Percentiles rank a stretch among this genome's conserved stretches.
These are phyloP conservation scores for Lomographa bimaculata DNA, from an alignment of 2,888 invertebrate species.

Conservation along the genomic window DNA sequence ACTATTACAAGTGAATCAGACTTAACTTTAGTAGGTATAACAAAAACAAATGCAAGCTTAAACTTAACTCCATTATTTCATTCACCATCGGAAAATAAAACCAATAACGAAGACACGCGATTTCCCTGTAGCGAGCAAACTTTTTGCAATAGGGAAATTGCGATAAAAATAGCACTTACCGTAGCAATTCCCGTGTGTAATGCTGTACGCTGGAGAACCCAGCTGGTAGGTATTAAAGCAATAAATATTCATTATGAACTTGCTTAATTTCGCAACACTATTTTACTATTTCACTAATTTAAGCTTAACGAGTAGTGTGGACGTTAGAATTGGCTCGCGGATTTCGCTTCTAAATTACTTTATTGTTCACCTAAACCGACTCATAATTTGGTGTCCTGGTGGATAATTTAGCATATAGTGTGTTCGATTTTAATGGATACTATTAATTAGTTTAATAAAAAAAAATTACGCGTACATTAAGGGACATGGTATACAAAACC, in stretches of 20 bases:
- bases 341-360: slow-evolving; percentile 35
- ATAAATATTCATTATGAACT: slow-evolving; percentile 82
- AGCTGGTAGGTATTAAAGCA: slow-evolving; percentile 76
- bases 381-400: slow-evolving; percentile 24
- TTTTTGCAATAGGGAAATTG: slow-evolving; percentile 29
- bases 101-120: slow-evolving; percentile 14
- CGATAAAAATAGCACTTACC: slow-evolving; percentile 58
- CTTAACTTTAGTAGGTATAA: too few species aligned
- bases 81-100: slow-evolving; percentile 11
- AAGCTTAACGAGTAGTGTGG: slow-evolving; percentile 58
- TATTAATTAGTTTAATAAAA: too few species aligned
- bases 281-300: slow-evolving; percentile 76
- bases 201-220: slow-evolving; percentile 56
- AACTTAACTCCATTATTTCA: slow-evolving; percentile 1
- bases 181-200: slow-evolving; percentile 60
- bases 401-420: too few species aligned
- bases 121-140: slow-evolving; percentile 5
- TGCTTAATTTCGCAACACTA: slow-evolving; percentile 76
- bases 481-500: too few species aligned
- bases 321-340: slow-evolving; percentile 35
- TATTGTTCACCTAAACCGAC: slow-evolving; percentile 28
- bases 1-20: too few species aligned
- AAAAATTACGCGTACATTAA: too few species aligned
- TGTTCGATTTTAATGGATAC: too few species aligned
- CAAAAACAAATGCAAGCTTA: too few species aligned